Percentiles rank a stretch among this genome's conserved stretches.
phyloP scores from a whole-genome alignment of 1,140 invertebrate genomes.

The Rhysida immarginata region DNA sequence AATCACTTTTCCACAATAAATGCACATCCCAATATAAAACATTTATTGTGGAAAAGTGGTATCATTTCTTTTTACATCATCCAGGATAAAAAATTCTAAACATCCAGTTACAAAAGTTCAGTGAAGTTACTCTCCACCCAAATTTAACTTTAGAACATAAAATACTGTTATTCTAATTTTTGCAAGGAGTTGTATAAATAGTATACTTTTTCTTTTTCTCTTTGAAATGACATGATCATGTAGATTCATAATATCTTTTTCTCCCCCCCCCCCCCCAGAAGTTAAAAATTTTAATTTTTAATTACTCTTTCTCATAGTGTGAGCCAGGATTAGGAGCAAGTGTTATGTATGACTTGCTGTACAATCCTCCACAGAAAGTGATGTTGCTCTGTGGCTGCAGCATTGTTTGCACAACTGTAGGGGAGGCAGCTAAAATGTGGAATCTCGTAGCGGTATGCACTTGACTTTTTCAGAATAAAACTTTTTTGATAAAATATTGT shows the following conservation, averaged over 20 bases:
- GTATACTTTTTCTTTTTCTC: neutral
- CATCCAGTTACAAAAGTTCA: no score
- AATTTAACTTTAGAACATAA: no score
- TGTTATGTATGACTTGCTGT: slow-evolving; percentile 96
- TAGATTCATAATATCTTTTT: neutral
- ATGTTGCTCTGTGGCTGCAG: slow-evolving; percentile 93
- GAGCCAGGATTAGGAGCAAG: slow-evolving; percentile 93
- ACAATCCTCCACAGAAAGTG: slow-evolving; percentile 88
- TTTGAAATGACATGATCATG: neutral
- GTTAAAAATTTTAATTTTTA: no score
- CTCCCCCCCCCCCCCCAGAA: neutral
- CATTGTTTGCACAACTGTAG: slow-evolving; percentile 97
- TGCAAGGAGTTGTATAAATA: neutral
- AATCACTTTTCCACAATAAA: no score
- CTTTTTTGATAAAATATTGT: no score
- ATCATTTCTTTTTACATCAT: no score
- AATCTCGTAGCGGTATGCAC: slow-evolving; percentile 95
- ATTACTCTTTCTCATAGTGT: slow-evolving; percentile 69
- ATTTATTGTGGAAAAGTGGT: no score
- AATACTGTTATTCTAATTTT: no score
- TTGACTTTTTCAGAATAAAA: no score
- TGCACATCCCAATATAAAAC: no score
- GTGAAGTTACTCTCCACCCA: no score
- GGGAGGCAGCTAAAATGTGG: slow-evolving; percentile 99
- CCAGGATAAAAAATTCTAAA: no score